phyloP scores from a whole-genome alignment of 2,113 vertebrate species.

The Morphnarchus princeps region DNA sequence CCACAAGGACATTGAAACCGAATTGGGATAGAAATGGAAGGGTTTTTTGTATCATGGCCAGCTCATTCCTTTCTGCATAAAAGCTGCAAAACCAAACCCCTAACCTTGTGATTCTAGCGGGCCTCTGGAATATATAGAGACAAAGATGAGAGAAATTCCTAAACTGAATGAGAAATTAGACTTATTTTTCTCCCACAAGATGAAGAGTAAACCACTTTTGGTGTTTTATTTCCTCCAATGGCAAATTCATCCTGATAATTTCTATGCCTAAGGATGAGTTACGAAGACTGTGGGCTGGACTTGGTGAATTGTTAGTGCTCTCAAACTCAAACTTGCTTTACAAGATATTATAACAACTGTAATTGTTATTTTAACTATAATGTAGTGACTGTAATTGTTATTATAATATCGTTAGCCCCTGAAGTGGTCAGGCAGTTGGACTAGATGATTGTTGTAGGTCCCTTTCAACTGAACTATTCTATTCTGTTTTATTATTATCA shows the following conservation, averaged over 20 bases:
- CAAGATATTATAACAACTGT: not conserved
- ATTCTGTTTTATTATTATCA: not conserved
- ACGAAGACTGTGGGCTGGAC: not conserved
- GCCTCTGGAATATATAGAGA: not conserved
- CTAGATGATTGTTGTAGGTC: not conserved
- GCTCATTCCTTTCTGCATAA: not conserved
- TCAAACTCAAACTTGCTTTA: not conserved
- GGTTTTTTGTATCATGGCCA: not conserved
- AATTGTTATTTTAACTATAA: not conserved
- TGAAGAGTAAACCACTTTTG: not conserved
- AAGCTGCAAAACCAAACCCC: not conserved
- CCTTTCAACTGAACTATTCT: not conserved
- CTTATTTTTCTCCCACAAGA: not conserved
- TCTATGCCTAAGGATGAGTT: not conserved
- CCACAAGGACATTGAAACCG: not conserved
- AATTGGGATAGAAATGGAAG: not conserved
- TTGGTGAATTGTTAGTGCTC: rapidly evolving
- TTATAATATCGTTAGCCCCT: not conserved
- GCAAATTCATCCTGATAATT: not conserved
- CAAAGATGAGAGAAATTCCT: not conserved
- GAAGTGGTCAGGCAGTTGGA: not conserved
- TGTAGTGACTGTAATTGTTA: not conserved
- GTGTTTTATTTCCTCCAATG: not conserved
- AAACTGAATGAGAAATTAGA: not conserved
- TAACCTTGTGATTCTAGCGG: not conserved